These are phyloP conservation scores for Aquila chrysaetos DNA, from an alignment of 2,797 vertebrate genomes.

Conservation along the genomic window DNA sequence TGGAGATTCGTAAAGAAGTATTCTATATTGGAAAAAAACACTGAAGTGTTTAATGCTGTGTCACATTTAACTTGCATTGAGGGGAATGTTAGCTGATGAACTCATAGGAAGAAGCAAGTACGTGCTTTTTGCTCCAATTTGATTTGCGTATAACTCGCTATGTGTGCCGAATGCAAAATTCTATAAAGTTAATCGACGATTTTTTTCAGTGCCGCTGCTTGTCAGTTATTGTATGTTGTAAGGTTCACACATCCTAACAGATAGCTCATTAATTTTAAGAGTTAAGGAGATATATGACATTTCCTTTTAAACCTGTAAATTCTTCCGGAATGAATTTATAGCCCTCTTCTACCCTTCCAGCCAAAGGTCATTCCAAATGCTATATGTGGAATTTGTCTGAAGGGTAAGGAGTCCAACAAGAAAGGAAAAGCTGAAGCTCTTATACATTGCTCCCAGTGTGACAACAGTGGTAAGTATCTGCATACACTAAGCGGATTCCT, in stretches of 20 bases:
- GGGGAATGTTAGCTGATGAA: neutral
- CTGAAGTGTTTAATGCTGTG: neutral
- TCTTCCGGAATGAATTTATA: constrained; percentile 88
- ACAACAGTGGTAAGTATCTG: constrained; percentile 93
- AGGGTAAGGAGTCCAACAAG: constrained; percentile 99
- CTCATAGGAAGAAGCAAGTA: neutral
- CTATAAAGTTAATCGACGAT: neutral
- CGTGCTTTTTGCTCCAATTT: neutral
- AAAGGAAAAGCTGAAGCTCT: constrained; percentile 94
- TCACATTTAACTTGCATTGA: neutral
- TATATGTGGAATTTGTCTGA: constrained; percentile 99
- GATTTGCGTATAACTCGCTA: neutral
- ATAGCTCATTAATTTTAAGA: constrained; percentile 12
- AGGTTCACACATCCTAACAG: neutral
- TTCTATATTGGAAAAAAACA: neutral
- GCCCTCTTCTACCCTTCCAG: constrained; percentile 99
- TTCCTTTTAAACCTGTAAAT: constrained; percentile 72
- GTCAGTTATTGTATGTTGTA: neutral
- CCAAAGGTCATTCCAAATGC: constrained; percentile 99
- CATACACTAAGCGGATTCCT: constrained; percentile 15
- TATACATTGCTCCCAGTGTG: constrained; percentile 99
- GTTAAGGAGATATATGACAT: constrained; percentile 37
- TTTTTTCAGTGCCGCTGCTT: neutral
- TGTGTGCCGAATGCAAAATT: neutral
- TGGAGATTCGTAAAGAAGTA: neutral